A percentile compares a stretch with the other conserved stretches of the same genome.
Conservation (phyloP, 2,888 invertebrate species). For the Apoderus coryli region DNA sequence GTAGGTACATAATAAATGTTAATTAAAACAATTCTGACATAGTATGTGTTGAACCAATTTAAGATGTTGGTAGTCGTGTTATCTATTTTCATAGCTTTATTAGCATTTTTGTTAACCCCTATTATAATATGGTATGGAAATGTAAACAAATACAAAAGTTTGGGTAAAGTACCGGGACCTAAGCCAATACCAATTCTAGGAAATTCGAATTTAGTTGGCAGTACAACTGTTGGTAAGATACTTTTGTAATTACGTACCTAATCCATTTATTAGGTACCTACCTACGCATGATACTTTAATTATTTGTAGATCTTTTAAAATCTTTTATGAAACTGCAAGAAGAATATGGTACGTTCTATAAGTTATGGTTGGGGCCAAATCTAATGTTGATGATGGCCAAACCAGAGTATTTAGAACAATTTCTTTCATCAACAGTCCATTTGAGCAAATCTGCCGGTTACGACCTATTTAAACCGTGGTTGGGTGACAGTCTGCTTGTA, state of each 20-base stretch:
- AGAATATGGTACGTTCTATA: constrained; percentile 21
- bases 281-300: too few species aligned
- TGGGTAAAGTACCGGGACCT: constrained; percentile 20
- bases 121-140: constrained; percentile 19
- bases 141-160: constrained; percentile 17
- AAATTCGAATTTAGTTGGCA: constrained; percentile 19
- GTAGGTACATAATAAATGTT: too few species aligned
- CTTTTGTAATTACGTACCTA: too few species aligned
- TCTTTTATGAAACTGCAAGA: constrained; percentile 18
- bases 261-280: too few species aligned
- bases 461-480: constrained; percentile 23
- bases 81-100: constrained; percentile 13
- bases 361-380: constrained; percentile 21
- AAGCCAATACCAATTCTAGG: constrained; percentile 21
- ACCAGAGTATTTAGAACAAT: constrained; percentile 20
- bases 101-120: constrained; percentile 15
- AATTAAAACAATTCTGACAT: too few species aligned
- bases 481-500: constrained; percentile 23
- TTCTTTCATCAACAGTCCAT: constrained; percentile 20
- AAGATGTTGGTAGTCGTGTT: too few species aligned
- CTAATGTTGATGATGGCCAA: constrained; percentile 21
- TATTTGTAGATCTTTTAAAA: constrained; percentile 19
- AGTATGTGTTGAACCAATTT: too few species aligned
- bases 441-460: constrained; percentile 22
- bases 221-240: constrained; percentile 19